Evolutionary conservation across 2,888 invertebrate species (phyloP).

Genomic region (Rhingia campestris): DNA sequence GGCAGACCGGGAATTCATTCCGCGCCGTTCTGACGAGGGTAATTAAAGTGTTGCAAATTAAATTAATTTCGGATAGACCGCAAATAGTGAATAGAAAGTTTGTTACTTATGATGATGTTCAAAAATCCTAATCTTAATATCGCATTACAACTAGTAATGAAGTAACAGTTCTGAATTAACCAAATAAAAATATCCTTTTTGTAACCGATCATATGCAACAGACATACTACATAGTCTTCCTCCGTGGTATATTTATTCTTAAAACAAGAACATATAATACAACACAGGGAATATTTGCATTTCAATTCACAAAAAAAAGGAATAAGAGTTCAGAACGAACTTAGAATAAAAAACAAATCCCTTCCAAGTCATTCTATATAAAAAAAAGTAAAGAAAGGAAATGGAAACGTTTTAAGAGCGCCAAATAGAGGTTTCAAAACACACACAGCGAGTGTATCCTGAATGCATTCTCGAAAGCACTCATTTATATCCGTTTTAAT

Average conservation of each 20-base stretch:
- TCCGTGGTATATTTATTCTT: slow-evolving; percentile 3
- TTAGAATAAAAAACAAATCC: slow-evolving; percentile 14
- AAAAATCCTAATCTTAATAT: no score
- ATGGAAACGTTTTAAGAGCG: slow-evolving; percentile 70
- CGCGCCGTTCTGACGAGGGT: no score
- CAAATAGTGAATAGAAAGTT: no score
- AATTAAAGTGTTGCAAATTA: no score
- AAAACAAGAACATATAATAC: slow-evolving; percentile 66
- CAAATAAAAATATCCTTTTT: no score
- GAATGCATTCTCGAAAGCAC: slow-evolving; percentile 71
- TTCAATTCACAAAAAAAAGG: slow-evolving; percentile 63
- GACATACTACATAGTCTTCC: no score
- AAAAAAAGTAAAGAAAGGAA: slow-evolving; percentile 66
- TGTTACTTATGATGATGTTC: no score
- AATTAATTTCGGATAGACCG: no score
- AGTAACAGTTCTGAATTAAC: no score
- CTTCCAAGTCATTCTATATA: slow-evolving; percentile 25
- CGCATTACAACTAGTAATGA: no score
- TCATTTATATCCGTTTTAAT: slow-evolving; percentile 74
- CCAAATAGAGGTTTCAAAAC: slow-evolving; percentile 63
- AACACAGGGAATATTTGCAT: slow-evolving; percentile 66
- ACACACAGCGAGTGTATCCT: slow-evolving; percentile 38
- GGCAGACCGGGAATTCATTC: no score
- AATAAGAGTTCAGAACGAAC: slow-evolving; percentile 9
- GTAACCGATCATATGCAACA: no score